Conservation (phyloP, 2,797 vertebrate genomes). For the Sparidentex hasta region DNA sequence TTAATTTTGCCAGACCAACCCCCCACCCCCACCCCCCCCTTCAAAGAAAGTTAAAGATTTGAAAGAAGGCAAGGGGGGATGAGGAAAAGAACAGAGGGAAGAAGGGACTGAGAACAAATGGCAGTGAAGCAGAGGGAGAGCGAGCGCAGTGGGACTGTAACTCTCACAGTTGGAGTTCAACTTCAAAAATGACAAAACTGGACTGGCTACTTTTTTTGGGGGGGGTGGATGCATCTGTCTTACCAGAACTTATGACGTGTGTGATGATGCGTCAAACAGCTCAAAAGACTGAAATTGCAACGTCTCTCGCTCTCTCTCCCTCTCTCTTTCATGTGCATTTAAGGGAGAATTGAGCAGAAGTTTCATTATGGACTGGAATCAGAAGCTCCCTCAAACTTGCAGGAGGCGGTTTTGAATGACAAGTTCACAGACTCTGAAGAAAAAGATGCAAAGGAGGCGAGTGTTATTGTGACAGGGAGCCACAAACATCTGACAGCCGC, state of each 20-base stretch:
- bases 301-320: too few relatives aligned
- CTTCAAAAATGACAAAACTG: not conserved
- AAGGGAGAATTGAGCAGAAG: too few relatives aligned
- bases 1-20: conserved; percentile 53
- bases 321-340: too few relatives aligned
- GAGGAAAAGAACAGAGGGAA: conserved; percentile 2
- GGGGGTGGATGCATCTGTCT: too few relatives aligned
- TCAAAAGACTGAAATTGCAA: too few relatives aligned
- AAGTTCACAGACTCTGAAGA: not conserved
- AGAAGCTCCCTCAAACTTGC: not conserved
- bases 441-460: not conserved
- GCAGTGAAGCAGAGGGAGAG: not conserved
- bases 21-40: conserved; percentile 27
- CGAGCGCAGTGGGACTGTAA: not conserved
- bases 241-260: too few relatives aligned
- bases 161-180: not conserved
- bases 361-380: not conserved
- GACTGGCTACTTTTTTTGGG: not conserved
- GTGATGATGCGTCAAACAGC: too few relatives aligned
- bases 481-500: not conserved
- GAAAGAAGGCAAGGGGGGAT: conserved; percentile 17
- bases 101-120: not conserved
- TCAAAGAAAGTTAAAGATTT: conserved; percentile 44
- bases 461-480: not conserved
- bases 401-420: not conserved